Percentiles rank a stretch among this genome's conserved stretches.
phyloP scores from a whole-genome alignment of 2,797 vertebrate genomes.

The Enteromius paludinosus region DNA sequence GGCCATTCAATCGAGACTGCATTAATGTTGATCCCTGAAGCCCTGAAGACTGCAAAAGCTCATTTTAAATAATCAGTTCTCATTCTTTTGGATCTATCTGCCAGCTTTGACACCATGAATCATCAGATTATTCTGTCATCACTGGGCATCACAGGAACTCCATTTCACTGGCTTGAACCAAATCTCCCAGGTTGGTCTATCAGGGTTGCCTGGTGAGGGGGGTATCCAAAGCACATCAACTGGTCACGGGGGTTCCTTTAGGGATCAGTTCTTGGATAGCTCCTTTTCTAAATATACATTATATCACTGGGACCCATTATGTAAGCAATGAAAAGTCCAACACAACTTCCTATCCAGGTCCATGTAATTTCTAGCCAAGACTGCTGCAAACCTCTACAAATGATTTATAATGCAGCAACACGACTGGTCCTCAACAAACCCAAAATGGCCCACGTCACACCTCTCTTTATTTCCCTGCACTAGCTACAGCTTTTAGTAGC shows the following conservation, averaged over 20 bases:
- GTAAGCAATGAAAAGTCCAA: background rate
- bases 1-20: background rate
- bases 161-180: background rate
- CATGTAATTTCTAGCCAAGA: background rate
- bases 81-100: background rate
- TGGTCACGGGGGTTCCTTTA: background rate
- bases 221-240: background rate
- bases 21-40: background rate
- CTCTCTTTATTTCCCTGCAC: background rate
- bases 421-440: background rate
- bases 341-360: background rate
- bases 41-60: background rate
- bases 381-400: background rate
- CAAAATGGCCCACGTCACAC: background rate
- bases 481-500: background rate
- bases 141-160: background rate
- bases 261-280: background rate
- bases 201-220: background rate
- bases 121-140: background rate
- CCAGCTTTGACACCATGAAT: background rate
- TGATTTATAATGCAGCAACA: background rate
- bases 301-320: background rate
- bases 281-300: background rate
- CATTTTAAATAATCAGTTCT: background rate
- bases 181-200: background rate